phyloP scores from a whole-genome alignment of 2,797 vertebrate genomes.

The Sebastes matsubarae region DNA sequence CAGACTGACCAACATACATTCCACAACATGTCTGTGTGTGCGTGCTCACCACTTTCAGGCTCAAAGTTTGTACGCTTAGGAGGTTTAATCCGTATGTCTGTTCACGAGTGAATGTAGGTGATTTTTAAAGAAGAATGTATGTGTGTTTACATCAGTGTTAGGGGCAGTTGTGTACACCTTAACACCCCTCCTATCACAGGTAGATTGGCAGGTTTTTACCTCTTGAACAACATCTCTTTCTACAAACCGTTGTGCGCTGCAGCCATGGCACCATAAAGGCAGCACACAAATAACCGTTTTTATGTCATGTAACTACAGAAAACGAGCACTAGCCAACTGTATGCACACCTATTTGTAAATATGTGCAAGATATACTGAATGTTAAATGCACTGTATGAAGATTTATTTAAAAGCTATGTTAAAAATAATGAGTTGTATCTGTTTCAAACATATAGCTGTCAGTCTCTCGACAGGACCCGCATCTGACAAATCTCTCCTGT shows the following conservation, averaged over 20 bases:
- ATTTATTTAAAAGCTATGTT: conserved; percentile 67
- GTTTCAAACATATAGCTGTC: conserved; percentile 44
- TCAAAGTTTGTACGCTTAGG: conserved; percentile 59
- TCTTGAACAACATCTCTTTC: conserved; percentile 61
- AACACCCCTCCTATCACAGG: conserved; percentile 60
- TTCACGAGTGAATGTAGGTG: conserved; percentile 48
- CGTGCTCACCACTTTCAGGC: conserved; percentile 50
- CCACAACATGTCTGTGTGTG: conserved; percentile 57
- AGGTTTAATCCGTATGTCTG: conserved; percentile 52
- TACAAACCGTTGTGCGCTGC: conserved; percentile 54
- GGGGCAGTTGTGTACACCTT: conserved; percentile 57
- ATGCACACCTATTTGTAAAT: conserved; percentile 80
- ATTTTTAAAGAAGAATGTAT: conserved; percentile 67
- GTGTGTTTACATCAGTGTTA: conserved; percentile 63
- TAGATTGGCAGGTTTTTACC: conserved; percentile 65
- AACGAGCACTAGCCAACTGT: conserved; percentile 74
- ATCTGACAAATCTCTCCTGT: conserved; percentile 38
- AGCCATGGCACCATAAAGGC: conserved; percentile 44
- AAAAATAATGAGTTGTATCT: conserved; percentile 59
- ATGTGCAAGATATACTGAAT: conserved; percentile 75
- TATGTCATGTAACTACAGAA: conserved; percentile 56
- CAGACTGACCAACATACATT: conserved; percentile 71
- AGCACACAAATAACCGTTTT: conserved; percentile 55
- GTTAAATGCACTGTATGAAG: conserved; percentile 70
- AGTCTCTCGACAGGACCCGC: conserved; percentile 35